Conservation (phyloP, 2,888 invertebrate species). For the Campaea margaritaria region DNA sequence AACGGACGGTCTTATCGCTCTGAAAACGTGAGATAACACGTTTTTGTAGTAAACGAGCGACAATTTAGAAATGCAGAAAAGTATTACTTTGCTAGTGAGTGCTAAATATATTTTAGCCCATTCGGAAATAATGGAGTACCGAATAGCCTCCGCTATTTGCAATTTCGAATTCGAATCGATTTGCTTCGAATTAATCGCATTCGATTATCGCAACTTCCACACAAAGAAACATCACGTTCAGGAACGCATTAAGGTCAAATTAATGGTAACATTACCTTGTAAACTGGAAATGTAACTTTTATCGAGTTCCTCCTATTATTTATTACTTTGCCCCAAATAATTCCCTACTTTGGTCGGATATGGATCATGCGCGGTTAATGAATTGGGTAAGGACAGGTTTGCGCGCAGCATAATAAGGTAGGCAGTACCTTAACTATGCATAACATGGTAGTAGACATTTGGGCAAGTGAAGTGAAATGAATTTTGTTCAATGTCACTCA, state of each 20-base stretch:
- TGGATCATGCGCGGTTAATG: slow-evolving; percentile 10
- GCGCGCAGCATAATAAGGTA: background rate
- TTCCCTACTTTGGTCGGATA: background rate
- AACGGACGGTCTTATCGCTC: too few species aligned
- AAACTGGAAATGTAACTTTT: slow-evolving; percentile 16
- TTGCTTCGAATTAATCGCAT: background rate
- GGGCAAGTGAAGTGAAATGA: background rate
- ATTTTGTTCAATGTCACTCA: too few species aligned
- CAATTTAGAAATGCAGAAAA: too few species aligned
- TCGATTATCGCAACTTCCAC: background rate
- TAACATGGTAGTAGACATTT: background rate
- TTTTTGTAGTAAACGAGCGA: too few species aligned
- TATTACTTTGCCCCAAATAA: slow-evolving; percentile 12
- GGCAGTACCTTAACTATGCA: background rate
- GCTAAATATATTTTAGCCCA: too few species aligned
- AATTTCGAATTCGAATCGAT: too few species aligned
- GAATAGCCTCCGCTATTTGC: too few species aligned
- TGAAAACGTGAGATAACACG: too few species aligned
- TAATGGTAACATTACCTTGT: slow-evolving; percentile 13
- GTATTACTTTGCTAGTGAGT: too few species aligned
- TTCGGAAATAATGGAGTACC: too few species aligned
- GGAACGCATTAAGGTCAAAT: slow-evolving; percentile 3
- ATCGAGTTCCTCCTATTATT: slow-evolving; percentile 21
- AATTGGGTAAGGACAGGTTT: slow-evolving; percentile 12
- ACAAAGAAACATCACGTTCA: too few species aligned